Conservation (phyloP, 2,888 invertebrate genomes). For the Furcula furcula region DNA sequence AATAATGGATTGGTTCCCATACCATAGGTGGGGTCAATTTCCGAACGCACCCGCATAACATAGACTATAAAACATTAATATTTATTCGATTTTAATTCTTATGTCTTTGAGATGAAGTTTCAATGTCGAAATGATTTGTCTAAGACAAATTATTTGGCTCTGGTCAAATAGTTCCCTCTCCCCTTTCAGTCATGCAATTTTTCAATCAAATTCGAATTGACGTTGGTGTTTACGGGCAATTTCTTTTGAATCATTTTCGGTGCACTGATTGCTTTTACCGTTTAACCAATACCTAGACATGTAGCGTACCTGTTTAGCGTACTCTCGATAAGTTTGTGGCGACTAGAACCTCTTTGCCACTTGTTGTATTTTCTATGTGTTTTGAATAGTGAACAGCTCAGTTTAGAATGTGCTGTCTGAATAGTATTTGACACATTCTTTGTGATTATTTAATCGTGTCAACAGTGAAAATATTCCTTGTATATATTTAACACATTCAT, state of each 20-base stretch:
- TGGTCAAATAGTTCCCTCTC: conserved; percentile 27
- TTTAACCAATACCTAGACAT: conserved; percentile 9
- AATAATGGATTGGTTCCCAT: conserved; percentile 31
- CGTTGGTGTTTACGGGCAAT: conserved; percentile 31
- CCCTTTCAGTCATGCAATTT: conserved; percentile 62
- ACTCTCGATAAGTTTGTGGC: conserved; percentile 4
- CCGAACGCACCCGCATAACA: conserved; percentile 55
- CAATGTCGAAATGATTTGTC: conserved; percentile 20
- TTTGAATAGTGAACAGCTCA: too few relatives aligned
- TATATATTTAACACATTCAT: too few relatives aligned
- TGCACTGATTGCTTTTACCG: conserved; percentile 24
- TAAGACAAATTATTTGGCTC: conserved; percentile 25
- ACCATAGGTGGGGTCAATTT: conserved; percentile 49
- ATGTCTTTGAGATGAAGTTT: conserved; percentile 29
- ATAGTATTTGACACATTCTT: too few relatives aligned
- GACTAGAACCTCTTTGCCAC: too few relatives aligned
- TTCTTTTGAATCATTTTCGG: conserved; percentile 25
- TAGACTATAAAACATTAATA: conserved; percentile 13
- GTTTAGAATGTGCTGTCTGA: too few relatives aligned
- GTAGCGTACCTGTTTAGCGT: conserved; percentile 7
- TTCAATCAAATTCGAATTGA: conserved; percentile 63
- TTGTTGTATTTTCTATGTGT: too few relatives aligned
- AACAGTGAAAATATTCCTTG: too few relatives aligned
- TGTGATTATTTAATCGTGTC: too few relatives aligned
- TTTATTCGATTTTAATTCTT: conserved; percentile 35